Evolutionary conservation across 1,140 invertebrate species (phyloP), one percentile per base, ranked within the genome.

Genomic region (Drosophila trapezifrons): DNA sequence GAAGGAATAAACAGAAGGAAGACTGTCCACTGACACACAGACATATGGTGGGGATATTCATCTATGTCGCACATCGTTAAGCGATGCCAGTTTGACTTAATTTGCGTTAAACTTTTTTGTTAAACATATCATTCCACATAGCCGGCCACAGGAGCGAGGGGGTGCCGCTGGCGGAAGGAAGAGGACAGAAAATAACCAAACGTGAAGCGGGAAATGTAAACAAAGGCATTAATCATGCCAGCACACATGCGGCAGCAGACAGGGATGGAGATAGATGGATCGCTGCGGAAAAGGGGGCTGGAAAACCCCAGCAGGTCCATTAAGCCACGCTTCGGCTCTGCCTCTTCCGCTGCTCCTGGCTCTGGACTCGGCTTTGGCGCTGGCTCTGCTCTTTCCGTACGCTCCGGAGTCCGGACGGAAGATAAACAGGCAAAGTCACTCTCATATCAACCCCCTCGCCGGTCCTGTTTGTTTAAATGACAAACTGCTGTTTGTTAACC

Each of bases 31-130:
- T 13, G 13, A 12, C 25, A 38, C 18, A 42, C 18, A 58, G 51
- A 58, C 59, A 72, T 38, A 43, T 56, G 64, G 17, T 10, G 6
- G 15, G 66, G 52, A 77, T 80, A 89, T 87, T 79, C 79, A 74
- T 89, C 83, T 80, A 80, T 89, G 83, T 89, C 76, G 83, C 83
- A 89, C 84, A 89, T 84, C 80, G 84, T 89, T 89, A 87, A 78
- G 84, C 83, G 84, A 76, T 89, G 84, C 80, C 84, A 84, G 84
- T 87, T 87, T 89, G 84, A 89, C 84, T 87, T 89, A 87, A 87
- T 87, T 87, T 87, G 84, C 77, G 84, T 89, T 87, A 87, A 89
- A 87, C 84, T 87, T 87, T 87, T 87, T 87, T 74, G 84, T 80
- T 80, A 80, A 89, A 80, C 84, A 89, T 89, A 87, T 82, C 76